Evolutionary conservation across 2,888 invertebrate species (phyloP).

Genomic region (Apamea epomidion): DNA sequence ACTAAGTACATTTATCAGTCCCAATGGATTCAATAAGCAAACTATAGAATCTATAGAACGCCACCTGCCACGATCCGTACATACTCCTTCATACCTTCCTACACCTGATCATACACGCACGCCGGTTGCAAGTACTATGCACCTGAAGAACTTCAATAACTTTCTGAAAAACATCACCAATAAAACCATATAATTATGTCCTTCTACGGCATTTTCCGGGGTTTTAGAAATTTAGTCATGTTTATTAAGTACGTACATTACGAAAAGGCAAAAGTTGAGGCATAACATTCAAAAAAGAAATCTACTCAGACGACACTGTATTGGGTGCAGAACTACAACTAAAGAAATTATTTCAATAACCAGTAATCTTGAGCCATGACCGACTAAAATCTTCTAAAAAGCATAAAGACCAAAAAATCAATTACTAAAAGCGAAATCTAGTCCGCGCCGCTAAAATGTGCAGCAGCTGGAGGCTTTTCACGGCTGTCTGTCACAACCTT

Average conservation of each 20-base stretch:
- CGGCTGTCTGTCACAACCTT: constrained; percentile 69
- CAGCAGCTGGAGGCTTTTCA: constrained; percentile 59
- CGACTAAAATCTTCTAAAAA: constrained; percentile 49
- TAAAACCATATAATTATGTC: too few species aligned
- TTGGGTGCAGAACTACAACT: constrained; percentile 4
- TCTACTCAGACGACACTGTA: neutral
- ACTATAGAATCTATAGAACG: too few species aligned
- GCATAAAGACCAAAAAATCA: constrained; percentile 57
- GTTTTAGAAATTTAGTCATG: too few species aligned
- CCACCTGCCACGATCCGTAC: too few species aligned
- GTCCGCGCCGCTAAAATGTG: constrained; percentile 56
- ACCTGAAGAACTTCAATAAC: too few species aligned
- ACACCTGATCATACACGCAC: too few species aligned
- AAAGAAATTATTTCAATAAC: neutral
- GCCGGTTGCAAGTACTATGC: too few species aligned
- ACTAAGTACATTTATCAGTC: too few species aligned
- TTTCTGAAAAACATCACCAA: too few species aligned
- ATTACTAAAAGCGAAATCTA: constrained; percentile 63
- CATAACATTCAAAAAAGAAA: neutral
- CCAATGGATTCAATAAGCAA: too few species aligned
- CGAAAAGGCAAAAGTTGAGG: neutral
- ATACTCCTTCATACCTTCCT: too few species aligned
- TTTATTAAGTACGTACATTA: neutral
- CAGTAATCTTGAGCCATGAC: constrained; percentile 42
- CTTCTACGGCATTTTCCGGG: too few species aligned